Evolutionary conservation across 1,140 invertebrate genomes (phyloP), one percentile per base, ranked within the genome.

Genomic region (Drosophila leontia): DNA sequence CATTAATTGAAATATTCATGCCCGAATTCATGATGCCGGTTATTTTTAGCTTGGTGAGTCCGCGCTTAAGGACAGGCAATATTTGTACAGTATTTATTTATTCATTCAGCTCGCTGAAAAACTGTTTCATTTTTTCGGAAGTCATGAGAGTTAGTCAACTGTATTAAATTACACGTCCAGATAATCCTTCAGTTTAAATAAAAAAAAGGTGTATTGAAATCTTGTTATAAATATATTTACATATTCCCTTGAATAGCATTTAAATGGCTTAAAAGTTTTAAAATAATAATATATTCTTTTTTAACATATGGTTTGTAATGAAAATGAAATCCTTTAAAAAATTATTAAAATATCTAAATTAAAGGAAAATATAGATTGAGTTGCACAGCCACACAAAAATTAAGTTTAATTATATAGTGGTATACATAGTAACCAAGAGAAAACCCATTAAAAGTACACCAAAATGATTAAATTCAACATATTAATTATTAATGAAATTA

Each of bases 1-100:
- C 80, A 90, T 88, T 80, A 87, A 88, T 87, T 90, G 80, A 87
- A 87, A 88, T 87, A 87, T 87, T 87, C 74, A 87, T 78, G 65
- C 53, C 75, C 23, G 45, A 59, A 50, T 71, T 37, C 29, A 53
- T 48, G 69, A 70, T 72, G 44, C 13, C 17, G 23, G 55, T 72
- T 72, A 72, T 72, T 72, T 72, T 72, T 72, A 72, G 62, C 41
- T 17, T n/a, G 71, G 41, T 6, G 45, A 15, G 55, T 57, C 17
- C 34, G 12, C 26, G 50, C 34, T 48, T 69, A 72, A 35, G 53
- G 45, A 59, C 67, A 42, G 44, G 45, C 47, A 35, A 72, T 72
- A 60, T 72, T 72, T 72, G 63, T 44, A n/a, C 55, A 42, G 69
- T 60, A 71, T 50, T 72, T 60, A 59, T 60, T 72, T 71, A 72